Base-by-base conservation (phyloP, 2,113 vertebrate genomes). In the Sander vitreus region DNA sequence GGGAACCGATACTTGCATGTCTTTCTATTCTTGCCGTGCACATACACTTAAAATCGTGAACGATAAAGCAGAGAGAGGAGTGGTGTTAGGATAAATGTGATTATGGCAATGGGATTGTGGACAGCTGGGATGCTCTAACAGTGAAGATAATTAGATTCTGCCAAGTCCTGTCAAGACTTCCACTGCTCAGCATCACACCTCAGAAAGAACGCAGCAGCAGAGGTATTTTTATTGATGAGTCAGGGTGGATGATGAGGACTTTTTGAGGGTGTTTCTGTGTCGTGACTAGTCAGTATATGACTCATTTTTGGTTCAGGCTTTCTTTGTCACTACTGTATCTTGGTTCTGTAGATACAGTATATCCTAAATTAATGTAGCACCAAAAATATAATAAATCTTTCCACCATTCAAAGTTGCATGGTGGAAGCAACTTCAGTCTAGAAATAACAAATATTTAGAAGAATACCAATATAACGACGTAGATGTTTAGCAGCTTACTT, bases 141-240 rank as follows among this genome's bases (percentile, higher is more conserved):
- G 36, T 59, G 58, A 60, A 68, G 27, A 58, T 78, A 73, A 90
- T 89, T 68, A 18, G 23, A 81, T 91, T 83, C 12, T 54, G 7
- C 4, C 50, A 69, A 54, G 55, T 48, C 54, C 58, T 54, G 47
- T 39, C 67, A 73, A 58, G 69, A 68, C 25, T 60, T 69, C 48
- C 63, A 0, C 72, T 7, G 33, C 71, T 83, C 58, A 71, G 78
- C 36, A n/a, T 74, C 65, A 53, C 58, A 65, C 66, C 62, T 74
- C n/a, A 18, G 55, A 55, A 62, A 75, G 15, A 33, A 25, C 6
- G 13, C 50, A 58, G 65, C 33, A 30, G 68, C 45, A n/a, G 23
- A 25, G 39, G 60, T 47, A 57, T 59, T 63, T 21, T 64, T 53
- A 36, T 25, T 48, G 23, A 73, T 78, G 72, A 81, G 71, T 84